Base-by-base conservation (phyloP, 2,888 invertebrate genomes). In the Seira sanloemensis region DNA sequence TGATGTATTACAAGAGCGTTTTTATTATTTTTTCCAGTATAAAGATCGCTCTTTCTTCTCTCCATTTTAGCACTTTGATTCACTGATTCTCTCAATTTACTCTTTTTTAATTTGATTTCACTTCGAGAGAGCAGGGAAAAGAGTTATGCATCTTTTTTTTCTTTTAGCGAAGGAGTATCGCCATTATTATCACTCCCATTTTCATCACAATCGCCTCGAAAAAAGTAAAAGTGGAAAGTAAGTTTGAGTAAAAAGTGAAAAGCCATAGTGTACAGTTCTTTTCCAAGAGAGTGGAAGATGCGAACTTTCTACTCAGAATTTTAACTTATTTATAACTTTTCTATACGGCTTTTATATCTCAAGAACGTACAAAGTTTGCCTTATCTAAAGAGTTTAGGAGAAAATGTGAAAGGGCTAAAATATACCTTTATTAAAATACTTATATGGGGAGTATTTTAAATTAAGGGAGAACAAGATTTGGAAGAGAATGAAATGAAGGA, bases 21-120 rank as follows among this genome's bases (percentile, higher is more conserved):
- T 50, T 50, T 50, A 65, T 54, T 24, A 24, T n/a, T 58, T 18
- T 58, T 73, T 73, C 73, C n/a, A 26, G 24, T 23, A 18, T 68
- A 21, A 12, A 12, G n/a, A 50, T 7, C 37, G n/a, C n/a, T n/a
- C 12, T 50, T 50, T 50, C n/a, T 50, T 5, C 58, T 37, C 18
- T 37, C 67, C 24, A 75, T 46, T 26, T 66, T 37, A n/a, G 37
- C 23, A 37, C 23, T 69, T 58, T 78, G 62, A 27, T 69, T 27
- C 69, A 50, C 54, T 78, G 62, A 27, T 69, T 27, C 69, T 66
- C 54, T 50, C 25, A 72, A 78, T 78, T 69, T 78, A 73, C 37
- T 21, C 26, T 50, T 73, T n/a, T n/a, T 73, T 78, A 78, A 78
- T 78, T 78, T 73, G 50, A 73, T 72, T 78, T 78, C 62, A 23